These are phyloP conservation scores for Flexamia atlantica DNA, from an alignment of 2,888 invertebrate genomes.

Conservation along the genomic window DNA sequence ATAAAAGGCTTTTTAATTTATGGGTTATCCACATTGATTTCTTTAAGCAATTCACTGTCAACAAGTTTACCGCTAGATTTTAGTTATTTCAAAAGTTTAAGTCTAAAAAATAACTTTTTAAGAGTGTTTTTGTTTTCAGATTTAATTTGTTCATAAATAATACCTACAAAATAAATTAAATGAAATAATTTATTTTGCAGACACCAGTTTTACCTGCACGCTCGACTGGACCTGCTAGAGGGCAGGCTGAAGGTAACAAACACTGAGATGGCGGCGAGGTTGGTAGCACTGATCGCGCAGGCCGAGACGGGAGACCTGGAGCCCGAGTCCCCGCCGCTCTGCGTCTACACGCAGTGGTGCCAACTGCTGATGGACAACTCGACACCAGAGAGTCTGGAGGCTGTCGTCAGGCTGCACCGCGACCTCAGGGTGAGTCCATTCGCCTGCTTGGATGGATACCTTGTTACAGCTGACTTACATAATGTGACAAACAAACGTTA, in stretches of 20 bases:
- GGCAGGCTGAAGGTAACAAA: slow-evolving; percentile 85
- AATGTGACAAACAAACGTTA: no score
- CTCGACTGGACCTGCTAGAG: slow-evolving; percentile 86
- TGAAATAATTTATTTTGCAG: slow-evolving; percentile 76
- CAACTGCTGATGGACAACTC: slow-evolving; percentile 78
- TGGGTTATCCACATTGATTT: no score
- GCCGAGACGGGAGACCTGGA: slow-evolving; percentile 86
- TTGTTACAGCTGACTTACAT: no score
- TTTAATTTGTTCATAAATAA: no score
- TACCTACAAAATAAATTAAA: no score
- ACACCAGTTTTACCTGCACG: slow-evolving; percentile 91
- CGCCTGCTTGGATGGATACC: no score
- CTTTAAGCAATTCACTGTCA: no score
- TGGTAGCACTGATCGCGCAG: slow-evolving; percentile 88
- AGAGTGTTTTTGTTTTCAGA: no score
- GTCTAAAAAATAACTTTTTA: no score
- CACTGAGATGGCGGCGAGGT: slow-evolving; percentile 82
- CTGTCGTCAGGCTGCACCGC: slow-evolving; percentile 81
- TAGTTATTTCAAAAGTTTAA: no score
- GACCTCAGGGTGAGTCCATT: slow-evolving; percentile 76
- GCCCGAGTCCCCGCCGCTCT: slow-evolving; percentile 78
- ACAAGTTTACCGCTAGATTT: no score
- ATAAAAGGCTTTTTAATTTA: no score
- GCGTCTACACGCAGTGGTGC: slow-evolving; percentile 81
- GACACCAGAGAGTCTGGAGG: slow-evolving; percentile 81